Percentiles rank a stretch among this genome's conserved stretches.
phyloP scores from a whole-genome alignment of 2,888 invertebrate genomes.

The Andrena haemorrhoa region DNA sequence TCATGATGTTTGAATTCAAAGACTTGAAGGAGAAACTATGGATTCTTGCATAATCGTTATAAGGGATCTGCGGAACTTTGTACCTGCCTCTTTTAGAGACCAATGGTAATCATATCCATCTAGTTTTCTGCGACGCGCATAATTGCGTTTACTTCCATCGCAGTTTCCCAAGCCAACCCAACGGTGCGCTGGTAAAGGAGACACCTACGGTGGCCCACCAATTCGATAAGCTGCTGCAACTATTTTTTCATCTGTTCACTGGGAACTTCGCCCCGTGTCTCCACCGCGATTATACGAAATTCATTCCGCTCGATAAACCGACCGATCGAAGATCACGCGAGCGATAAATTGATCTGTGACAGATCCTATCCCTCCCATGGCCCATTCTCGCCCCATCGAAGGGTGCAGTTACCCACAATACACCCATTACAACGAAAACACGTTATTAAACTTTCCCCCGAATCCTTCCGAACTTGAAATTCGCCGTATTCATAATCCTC shows the following conservation, averaged over 20 bases:
- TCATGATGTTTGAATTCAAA: too few relatives aligned
- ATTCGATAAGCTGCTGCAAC: constrained; percentile 22
- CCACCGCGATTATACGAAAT: constrained; percentile 63
- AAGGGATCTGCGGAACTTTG: too few relatives aligned
- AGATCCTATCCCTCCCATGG: constrained; percentile 12
- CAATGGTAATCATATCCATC: too few relatives aligned
- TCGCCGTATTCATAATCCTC: too few relatives aligned
- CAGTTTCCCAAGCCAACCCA: too few relatives aligned
- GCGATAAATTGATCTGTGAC: constrained; percentile 48
- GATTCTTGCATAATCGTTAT: too few relatives aligned
- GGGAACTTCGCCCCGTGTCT: constrained; percentile 13
- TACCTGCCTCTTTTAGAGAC: too few relatives aligned
- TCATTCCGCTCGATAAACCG: constrained; percentile 65
- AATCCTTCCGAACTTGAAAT: too few relatives aligned
- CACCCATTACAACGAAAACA: background rate
- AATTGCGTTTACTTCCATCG: too few relatives aligned
- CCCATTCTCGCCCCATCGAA: background rate
- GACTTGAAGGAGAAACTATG: too few relatives aligned
- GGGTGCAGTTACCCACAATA: background rate
- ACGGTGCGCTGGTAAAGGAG: too few relatives aligned
- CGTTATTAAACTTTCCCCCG: background rate
- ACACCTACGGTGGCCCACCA: background rate
- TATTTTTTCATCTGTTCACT: background rate
- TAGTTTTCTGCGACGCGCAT: too few relatives aligned
- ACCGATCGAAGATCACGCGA: constrained; percentile 24